These are phyloP conservation scores for Antennarius maculatus DNA, from an alignment of 2,797 vertebrate species.

Conservation along the genomic window DNA sequence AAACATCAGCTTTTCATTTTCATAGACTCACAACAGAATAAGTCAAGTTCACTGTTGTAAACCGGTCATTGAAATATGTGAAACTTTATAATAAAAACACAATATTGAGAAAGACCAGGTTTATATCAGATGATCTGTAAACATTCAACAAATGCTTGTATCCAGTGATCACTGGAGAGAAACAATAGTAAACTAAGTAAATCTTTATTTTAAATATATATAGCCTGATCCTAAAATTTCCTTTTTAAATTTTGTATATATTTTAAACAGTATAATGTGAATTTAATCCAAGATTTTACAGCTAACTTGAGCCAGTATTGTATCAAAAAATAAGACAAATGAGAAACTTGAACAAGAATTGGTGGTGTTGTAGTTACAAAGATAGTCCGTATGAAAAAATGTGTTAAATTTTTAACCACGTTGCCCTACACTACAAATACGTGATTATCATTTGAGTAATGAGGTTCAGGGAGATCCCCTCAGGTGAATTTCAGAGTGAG, in stretches of 20 bases:
- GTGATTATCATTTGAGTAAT: conserved; percentile 8
- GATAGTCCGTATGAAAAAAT: not conserved
- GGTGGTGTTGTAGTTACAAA: no score
- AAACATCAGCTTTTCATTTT: not conserved
- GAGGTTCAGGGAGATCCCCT: conserved; percentile 5
- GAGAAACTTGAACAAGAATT: no score
- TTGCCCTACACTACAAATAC: no score
- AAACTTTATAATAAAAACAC: not conserved
- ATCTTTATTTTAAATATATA: not conserved
- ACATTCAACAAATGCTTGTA: conserved; percentile 1
- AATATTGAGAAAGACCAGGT: not conserved
- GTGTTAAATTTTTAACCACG: no score
- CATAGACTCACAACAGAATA: not conserved
- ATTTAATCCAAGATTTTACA: conserved; percentile 4
- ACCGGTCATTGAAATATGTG: conserved; percentile 5
- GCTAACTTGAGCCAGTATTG: not conserved
- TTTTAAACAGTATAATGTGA: conserved; percentile 1
- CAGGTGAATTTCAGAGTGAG: conserved; percentile 16
- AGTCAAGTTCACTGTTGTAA: conserved; percentile 3
- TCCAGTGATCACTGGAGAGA: not conserved
- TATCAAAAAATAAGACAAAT: no score
- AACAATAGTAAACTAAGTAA: not conserved
- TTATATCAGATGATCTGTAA: not conserved
- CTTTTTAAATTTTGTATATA: conserved; percentile 24
- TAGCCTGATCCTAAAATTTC: conserved; percentile 19